Percentiles rank a stretch among this genome's conserved stretches.
These are phyloP conservation scores for Tromatobia lineatoria DNA, from an alignment of 2,888 invertebrate genomes.

Conservation along the genomic window DNA sequence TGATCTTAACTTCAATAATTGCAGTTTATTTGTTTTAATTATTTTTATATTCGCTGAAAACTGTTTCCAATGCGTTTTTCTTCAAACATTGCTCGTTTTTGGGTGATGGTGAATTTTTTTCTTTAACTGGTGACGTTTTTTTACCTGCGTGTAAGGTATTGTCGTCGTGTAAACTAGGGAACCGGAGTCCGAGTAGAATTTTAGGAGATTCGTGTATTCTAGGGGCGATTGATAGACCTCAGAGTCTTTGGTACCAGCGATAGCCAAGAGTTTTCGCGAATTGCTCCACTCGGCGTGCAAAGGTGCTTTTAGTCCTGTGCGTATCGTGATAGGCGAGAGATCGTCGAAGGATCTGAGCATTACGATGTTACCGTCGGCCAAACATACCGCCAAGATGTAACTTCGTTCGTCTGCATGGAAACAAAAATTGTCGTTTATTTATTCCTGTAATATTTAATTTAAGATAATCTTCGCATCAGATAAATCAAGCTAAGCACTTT, in stretches of 20 bases:
- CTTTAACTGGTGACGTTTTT: too few species aligned
- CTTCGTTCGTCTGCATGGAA: conserved; percentile 87
- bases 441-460: neutral
- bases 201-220: conserved; percentile 93
- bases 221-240: conserved; percentile 81
- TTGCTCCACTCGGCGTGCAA: conserved; percentile 98
- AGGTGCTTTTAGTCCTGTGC: conserved; percentile 93
- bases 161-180: conserved; percentile 92
- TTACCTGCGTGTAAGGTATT: conserved; percentile 92
- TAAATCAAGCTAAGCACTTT: too few species aligned
- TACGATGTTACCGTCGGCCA: conserved; percentile 96
- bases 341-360: conserved; percentile 97
- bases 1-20: too few species aligned
- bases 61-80: neutral
- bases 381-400: conserved; percentile 94
- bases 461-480: neutral
- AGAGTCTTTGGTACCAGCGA: conserved; percentile 91
- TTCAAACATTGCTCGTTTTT: too few species aligned
- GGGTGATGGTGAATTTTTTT: too few species aligned
- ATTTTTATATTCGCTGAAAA: too few species aligned
- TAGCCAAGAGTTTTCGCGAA: conserved; percentile 95
- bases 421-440: neutral
- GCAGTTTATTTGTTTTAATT: too few species aligned
- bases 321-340: conserved; percentile 94
- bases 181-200: conserved; percentile 96